Evolutionary conservation across 1,140 invertebrate species (phyloP).

Genomic region (Chironomus tepperi): DNA sequence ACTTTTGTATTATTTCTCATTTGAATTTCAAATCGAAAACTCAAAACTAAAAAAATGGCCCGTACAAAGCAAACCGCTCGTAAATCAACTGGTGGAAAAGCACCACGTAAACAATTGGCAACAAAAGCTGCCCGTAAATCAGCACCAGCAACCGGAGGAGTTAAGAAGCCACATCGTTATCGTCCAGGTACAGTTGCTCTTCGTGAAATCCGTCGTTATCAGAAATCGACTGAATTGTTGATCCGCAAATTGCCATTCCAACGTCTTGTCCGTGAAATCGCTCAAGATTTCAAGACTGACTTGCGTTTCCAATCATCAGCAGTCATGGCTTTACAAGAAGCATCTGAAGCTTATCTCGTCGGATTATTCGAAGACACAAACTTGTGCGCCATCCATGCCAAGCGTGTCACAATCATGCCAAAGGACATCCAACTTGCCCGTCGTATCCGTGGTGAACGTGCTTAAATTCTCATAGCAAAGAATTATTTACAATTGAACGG

Average conservation of each 20-base stretch:
- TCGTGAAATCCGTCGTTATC: constrained; percentile 72
- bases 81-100: constrained; percentile 74
- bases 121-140: constrained; percentile 72
- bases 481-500: neutral
- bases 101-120: constrained; percentile 69
- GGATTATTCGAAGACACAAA: constrained; percentile 91
- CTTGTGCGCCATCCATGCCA: constrained; percentile 89
- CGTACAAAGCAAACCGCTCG: constrained; percentile 79
- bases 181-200: constrained; percentile 66
- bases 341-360: constrained; percentile 83
- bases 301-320: constrained; percentile 72
- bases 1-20: constrained; percentile 22
- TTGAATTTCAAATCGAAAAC: constrained; percentile 24
- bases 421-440: constrained; percentile 89
- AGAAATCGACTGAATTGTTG: constrained; percentile 72
- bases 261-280: constrained; percentile 74
- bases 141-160: constrained; percentile 74
- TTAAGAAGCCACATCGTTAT: constrained; percentile 72
- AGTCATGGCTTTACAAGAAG: constrained; percentile 73
- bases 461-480: neutral
- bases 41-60: constrained; percentile 34
- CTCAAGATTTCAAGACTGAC: constrained; percentile 75
- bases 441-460: constrained; percentile 72
- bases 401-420: constrained; percentile 92
- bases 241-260: constrained; percentile 84